Percentiles rank a stretch among this genome's conserved stretches.
These are phyloP conservation scores for Lasaia peninsularis DNA, from an alignment of 1,140 invertebrate species.

Conservation along the genomic window DNA sequence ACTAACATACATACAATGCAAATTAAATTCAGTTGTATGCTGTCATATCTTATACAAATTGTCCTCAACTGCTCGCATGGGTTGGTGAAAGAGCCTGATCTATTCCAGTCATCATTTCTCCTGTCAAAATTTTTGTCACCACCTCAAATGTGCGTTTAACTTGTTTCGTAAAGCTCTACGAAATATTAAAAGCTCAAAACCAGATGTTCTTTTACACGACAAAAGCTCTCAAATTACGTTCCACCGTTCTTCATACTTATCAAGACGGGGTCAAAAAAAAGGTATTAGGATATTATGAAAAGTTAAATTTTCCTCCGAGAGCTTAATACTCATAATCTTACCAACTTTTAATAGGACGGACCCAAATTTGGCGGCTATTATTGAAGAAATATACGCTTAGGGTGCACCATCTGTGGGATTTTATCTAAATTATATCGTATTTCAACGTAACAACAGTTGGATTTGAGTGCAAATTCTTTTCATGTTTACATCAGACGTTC, in stretches of 20 bases:
- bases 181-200: constrained; percentile 1
- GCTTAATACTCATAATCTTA: constrained; percentile 69
- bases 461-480: constrained; percentile 2
- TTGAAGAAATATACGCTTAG: constrained; percentile 53
- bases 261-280: constrained; percentile 32
- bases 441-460: constrained; percentile 8
- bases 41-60: too few relatives aligned
- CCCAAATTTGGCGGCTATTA: constrained; percentile 66
- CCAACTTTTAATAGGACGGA: constrained; percentile 70
- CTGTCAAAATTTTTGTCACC: too few relatives aligned
- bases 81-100: too few relatives aligned
- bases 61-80: too few relatives aligned
- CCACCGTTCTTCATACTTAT: constrained; percentile 2
- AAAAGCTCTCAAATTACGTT: constrained; percentile 10
- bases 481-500: too few relatives aligned
- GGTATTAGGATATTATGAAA: constrained; percentile 53
- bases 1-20: too few relatives aligned
- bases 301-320: constrained; percentile 51
- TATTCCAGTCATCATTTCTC: too few relatives aligned
- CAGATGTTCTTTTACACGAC: constrained; percentile 2
- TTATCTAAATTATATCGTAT: constrained; percentile 21
- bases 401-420: constrained; percentile 38
- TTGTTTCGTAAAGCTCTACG: neutral
- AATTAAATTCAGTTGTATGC: too few relatives aligned
- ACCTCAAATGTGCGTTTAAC: neutral